These are phyloP conservation scores for Zaprionus capensis DNA, from an alignment of 1,140 invertebrate genomes.

Conservation along the genomic window DNA sequence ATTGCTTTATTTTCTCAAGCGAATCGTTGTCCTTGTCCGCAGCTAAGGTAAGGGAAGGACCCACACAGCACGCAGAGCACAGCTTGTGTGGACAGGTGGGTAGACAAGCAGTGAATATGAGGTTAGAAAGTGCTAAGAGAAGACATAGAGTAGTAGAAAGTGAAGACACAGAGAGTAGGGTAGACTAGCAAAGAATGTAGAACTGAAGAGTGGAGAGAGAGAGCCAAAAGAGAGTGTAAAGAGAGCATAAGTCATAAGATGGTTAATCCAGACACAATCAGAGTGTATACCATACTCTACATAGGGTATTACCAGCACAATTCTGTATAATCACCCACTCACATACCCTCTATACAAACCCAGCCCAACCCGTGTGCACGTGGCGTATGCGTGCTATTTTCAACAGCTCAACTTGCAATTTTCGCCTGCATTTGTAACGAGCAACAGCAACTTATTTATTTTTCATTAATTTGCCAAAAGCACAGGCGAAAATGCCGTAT, in stretches of 20 bases:
- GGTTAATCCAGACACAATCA: not conserved
- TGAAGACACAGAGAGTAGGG: not conserved
- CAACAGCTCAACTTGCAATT: conserved; percentile 44
- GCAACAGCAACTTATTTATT: conserved; percentile 40
- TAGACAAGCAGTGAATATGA: not conserved
- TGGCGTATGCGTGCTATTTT: conserved; percentile 60
- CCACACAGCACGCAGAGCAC: not conserved
- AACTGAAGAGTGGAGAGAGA: not conserved
- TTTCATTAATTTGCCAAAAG: conserved; percentile 45
- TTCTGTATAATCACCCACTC: not conserved
- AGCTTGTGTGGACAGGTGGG: not conserved
- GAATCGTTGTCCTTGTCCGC: conserved; percentile 13
- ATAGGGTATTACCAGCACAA: not conserved
- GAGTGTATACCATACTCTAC: not conserved
- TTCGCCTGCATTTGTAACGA: conserved; percentile 3
- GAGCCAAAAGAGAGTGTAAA: too few species aligned
- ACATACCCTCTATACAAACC: not conserved
- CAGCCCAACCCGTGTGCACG: conserved; percentile 31
- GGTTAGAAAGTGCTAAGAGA: not conserved
- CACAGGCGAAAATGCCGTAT: conserved; percentile 24
- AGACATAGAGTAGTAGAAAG: not conserved
- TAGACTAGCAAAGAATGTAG: not conserved
- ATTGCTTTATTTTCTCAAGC: conserved; percentile 66
- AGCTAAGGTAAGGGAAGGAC: not conserved
- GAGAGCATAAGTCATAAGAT: not conserved